Conservation (phyloP, 1,140 invertebrate species). For the Drosophila ananassae region DNA sequence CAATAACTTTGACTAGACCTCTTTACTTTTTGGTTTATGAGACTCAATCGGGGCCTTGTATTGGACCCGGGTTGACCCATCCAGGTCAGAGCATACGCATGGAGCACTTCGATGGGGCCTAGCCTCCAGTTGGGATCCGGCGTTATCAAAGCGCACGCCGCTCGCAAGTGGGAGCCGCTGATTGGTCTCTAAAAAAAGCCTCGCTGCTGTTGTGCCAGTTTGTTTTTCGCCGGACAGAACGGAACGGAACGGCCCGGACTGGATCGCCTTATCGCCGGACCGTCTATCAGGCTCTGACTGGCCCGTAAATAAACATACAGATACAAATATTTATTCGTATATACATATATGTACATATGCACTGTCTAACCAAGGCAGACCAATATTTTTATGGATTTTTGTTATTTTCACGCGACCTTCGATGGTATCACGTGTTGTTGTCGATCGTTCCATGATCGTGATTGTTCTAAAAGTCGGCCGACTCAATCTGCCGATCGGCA, state of each 20-base stretch:
- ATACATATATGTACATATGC: not conserved
- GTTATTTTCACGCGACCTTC: slow-evolving; percentile 77
- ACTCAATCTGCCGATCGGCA: slow-evolving; percentile 13
- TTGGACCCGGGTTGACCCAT: slow-evolving; percentile 1
- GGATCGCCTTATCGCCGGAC: slow-evolving; percentile 52
- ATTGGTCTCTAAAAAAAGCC: slow-evolving; percentile 75
- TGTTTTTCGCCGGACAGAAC: slow-evolving; percentile 33
- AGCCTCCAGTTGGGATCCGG: slow-evolving; percentile 3
- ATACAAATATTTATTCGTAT: not conserved
- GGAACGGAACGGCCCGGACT: slow-evolving; percentile 2
- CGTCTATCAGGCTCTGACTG: slow-evolving; percentile 44
- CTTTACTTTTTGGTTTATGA: not conserved
- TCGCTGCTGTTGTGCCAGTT: slow-evolving; percentile 72
- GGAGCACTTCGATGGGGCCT: slow-evolving; percentile 11
- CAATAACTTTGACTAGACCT: too few species aligned
- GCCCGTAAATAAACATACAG: slow-evolving; percentile 10
- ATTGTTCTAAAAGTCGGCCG: slow-evolving; percentile 60
- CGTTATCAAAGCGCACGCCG: slow-evolving; percentile 67
- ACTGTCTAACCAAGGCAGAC: not conserved
- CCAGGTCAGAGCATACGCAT: slow-evolving; percentile 5
- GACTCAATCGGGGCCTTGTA: not conserved
- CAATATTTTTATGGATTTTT: slow-evolving; percentile 36
- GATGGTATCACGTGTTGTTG: slow-evolving; percentile 64
- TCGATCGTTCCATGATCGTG: slow-evolving; percentile 60
- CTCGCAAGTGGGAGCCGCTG: slow-evolving; percentile 53